These are phyloP conservation scores for Ladona fulva DNA, from an alignment of 1,140 invertebrate species.

Conservation along the genomic window DNA sequence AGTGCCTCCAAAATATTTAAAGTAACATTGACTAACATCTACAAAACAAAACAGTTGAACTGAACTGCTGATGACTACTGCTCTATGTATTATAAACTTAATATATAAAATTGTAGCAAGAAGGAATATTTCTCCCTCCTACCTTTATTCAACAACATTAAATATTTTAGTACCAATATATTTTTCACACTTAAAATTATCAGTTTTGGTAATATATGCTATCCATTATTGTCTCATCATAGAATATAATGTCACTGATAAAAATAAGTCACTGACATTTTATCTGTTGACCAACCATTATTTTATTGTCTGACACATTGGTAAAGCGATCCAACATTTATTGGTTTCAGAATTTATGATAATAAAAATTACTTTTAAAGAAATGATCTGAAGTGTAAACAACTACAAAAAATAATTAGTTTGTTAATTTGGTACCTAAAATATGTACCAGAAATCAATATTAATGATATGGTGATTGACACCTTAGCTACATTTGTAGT, in stretches of 20 bases:
- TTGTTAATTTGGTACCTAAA: not conserved
- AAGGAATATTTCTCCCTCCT: not conserved
- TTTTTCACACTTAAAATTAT: slow-evolving; percentile 11
- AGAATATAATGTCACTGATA: slow-evolving; percentile 3
- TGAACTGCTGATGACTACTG: not conserved
- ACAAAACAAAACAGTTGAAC: not conserved
- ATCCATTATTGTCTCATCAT: slow-evolving; percentile 2
- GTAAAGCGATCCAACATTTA: not conserved
- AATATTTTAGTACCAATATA: slow-evolving; percentile 9
- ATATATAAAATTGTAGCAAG: not conserved
- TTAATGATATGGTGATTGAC: not conserved
- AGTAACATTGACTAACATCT: not conserved
- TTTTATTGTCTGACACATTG: not conserved
- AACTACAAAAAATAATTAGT: slow-evolving; percentile 5
- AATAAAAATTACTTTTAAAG: not conserved
- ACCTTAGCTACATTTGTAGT: not conserved
- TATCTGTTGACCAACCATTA: not conserved
- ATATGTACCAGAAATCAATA: not conserved
- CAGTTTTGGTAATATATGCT: not conserved
- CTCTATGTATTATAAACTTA: not conserved
- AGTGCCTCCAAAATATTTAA: not conserved
- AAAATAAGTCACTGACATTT: slow-evolving; percentile 10
- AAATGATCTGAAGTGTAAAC: not conserved
- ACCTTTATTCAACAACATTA: slow-evolving; percentile 1
- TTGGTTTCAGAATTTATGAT: not conserved